Percentiles rank a stretch among this genome's conserved stretches.
Evolutionary conservation across 2,113 vertebrate species (phyloP).

Genomic region (Channa maculata): DNA sequence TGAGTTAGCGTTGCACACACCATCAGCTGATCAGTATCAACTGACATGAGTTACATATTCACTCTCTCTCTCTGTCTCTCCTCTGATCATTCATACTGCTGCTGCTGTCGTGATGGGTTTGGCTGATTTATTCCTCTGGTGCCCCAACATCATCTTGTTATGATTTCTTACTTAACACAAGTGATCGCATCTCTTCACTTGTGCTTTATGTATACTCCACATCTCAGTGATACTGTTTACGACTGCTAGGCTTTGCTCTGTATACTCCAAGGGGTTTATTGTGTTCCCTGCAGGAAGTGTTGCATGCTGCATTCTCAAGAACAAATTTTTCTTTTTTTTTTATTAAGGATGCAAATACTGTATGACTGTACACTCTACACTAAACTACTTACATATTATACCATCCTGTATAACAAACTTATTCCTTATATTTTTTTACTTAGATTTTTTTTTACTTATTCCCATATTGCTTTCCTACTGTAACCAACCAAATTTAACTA

Average conservation of each 20-base stretch:
- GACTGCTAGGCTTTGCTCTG: neutral
- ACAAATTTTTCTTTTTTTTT: neutral
- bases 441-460: neutral
- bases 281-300: neutral
- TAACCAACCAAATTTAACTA: constrained; percentile 6
- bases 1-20: constrained; percentile 24
- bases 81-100: constrained; percentile 49
- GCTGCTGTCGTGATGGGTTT: constrained; percentile 26
- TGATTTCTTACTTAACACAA: constrained; percentile 43
- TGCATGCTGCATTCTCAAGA: neutral
- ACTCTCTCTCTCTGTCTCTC: constrained; percentile 37
- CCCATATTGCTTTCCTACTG: neutral
- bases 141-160: constrained; percentile 33
- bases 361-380: constrained; percentile 10
- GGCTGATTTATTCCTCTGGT: constrained; percentile 52
- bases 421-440: neutral
- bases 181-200: constrained; percentile 42
- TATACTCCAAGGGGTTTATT: constrained; percentile 12
- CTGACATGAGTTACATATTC: constrained; percentile 56
- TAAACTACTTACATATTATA: neutral
- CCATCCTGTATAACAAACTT: neutral
- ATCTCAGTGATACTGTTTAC: constrained; percentile 17
- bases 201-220: constrained; percentile 12
- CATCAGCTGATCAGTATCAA: constrained; percentile 65
- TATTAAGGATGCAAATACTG: neutral